Evolutionary conservation across 35 echinoderm and acorn worm species (phyloP).

Genomic region (Chiridota heheva): DNA sequence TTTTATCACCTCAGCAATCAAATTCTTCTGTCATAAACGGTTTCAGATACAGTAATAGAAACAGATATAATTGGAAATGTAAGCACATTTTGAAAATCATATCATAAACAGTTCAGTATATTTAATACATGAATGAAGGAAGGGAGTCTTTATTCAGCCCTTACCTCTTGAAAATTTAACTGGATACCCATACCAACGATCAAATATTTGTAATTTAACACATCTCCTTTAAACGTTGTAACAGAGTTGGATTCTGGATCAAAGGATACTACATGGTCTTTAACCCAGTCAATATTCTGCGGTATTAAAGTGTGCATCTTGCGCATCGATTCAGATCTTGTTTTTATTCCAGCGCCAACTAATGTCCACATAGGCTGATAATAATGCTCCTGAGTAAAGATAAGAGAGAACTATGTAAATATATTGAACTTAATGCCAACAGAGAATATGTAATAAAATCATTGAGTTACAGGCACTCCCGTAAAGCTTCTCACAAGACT

Average conservation of each 20-base stretch:
- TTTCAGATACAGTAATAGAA: too few relatives aligned
- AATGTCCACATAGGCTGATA: slow-evolving; percentile 98
- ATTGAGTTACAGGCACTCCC: too few relatives aligned
- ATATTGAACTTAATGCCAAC: too few relatives aligned
- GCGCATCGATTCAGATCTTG: slow-evolving; percentile 58
- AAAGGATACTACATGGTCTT: slow-evolving; percentile 65
- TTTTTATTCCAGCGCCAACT: slow-evolving; percentile 93
- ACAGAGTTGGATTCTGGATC: slow-evolving; percentile 91
- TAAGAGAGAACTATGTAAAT: too few relatives aligned
- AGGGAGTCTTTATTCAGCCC: not conserved
- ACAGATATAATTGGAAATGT: too few relatives aligned
- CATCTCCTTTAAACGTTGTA: slow-evolving; percentile 48
- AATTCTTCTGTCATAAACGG: too few relatives aligned
- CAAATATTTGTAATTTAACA: slow-evolving; percentile 85
- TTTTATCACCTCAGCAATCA: too few relatives aligned
- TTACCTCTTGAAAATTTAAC: slow-evolving; percentile 73
- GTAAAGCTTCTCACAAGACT: too few relatives aligned
- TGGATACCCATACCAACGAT: slow-evolving; percentile 89
- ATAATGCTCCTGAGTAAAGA: slow-evolving; percentile 65
- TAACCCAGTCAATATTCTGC: slow-evolving; percentile 63
- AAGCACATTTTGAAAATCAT: too few relatives aligned
- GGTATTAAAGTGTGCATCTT: slow-evolving; percentile 75
- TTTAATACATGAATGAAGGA: too few relatives aligned
- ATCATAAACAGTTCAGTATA: too few relatives aligned
- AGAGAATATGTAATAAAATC: too few relatives aligned